Base-by-base conservation (phyloP, 1,140 invertebrate species). In the Cotesia typhae region DNA sequence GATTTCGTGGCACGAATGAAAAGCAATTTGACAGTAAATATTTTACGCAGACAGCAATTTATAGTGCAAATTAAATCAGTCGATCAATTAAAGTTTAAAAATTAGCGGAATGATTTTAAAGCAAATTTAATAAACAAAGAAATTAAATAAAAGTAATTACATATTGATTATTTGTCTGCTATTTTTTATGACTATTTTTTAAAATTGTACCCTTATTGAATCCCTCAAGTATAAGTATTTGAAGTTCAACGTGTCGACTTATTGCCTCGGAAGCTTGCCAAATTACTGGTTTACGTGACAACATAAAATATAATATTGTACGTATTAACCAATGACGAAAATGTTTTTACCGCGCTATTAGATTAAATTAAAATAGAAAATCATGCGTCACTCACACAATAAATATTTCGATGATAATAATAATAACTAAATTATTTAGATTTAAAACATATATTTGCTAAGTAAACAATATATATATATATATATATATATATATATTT, bases 291-390 rank as follows among this genome's bases (percentile, higher is more conserved):
- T 64, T 37, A 38, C 61, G 36, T 64, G 61, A 64, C 61, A 14
- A n/a, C 28, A 37, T 35, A 47, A 64, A 38, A 47, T 36, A 64
- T 64, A 35, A 64, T 28, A 28, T 28, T 64, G 37, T 37, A 41
- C 37, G 37, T 47, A 64, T 64, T 10, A 64, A 17, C 36, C 35
- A 64, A 64, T 64, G 61, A 64, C 61, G 38, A 64, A 64, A 64
- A 60, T 20, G 9, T 60, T 60, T 60, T 37, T 64, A 64, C n/a
- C 37, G 36, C 6, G 28, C 35, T 35, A 35, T 64, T n/a, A 41
- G 37, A 64, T 37, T 12, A 35, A 64, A 37, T 60, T 10, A 60
- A 60, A 55, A 55, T 55, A 55, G 53, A 55, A 55, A 55, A 55
- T 55, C 53, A 55, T 55, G 53, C 17, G 53, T 14, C 53, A 55